Conservation (phyloP, 2,888 invertebrate genomes). For the Drosophila maculinotata region DNA sequence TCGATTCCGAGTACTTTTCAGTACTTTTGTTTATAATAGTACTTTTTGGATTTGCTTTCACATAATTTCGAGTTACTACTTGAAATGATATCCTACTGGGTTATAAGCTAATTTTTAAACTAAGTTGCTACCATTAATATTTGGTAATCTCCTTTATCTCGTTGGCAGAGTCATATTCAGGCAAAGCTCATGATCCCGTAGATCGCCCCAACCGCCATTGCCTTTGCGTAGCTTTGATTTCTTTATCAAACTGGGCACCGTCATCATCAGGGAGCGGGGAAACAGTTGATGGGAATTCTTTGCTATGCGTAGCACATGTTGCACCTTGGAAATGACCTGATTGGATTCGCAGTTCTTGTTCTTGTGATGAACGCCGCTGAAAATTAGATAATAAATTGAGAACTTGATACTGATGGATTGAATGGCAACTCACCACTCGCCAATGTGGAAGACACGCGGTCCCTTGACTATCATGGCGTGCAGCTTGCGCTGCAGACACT, state of each 20-base stretch:
- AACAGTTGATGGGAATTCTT: slow-evolving; percentile 88
- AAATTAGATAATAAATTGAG: background rate
- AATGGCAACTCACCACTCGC: slow-evolving; percentile 93
- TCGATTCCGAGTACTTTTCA: slow-evolving; percentile 39
- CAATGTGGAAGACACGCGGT: slow-evolving; percentile 98
- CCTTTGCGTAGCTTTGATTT: slow-evolving; percentile 93
- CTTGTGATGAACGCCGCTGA: slow-evolving; percentile 97
- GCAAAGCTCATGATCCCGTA: slow-evolving; percentile 93
- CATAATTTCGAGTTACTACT: slow-evolving; percentile 37
- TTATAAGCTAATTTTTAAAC: slow-evolving; percentile 38
- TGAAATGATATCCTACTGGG: slow-evolving; percentile 33
- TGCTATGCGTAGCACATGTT: slow-evolving; percentile 91
- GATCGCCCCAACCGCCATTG: slow-evolving; percentile 99
- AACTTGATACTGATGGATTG: background rate
- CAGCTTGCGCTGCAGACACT: slow-evolving; percentile 90
- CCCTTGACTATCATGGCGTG: slow-evolving; percentile 96
- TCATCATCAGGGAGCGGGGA: slow-evolving; percentile 89
- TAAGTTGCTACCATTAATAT: too few relatives aligned
- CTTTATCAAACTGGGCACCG: slow-evolving; percentile 89
- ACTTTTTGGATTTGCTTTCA: slow-evolving; percentile 26
- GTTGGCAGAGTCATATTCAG: slow-evolving; percentile 88
- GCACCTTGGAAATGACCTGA: slow-evolving; percentile 93
- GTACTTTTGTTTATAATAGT: slow-evolving; percentile 26
- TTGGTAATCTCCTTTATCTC: slow-evolving; percentile 78
- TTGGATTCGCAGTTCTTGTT: slow-evolving; percentile 95